phyloP scores from a whole-genome alignment of 2,888 invertebrate genomes.

The Dimorphilus gyrociliatus region DNA sequence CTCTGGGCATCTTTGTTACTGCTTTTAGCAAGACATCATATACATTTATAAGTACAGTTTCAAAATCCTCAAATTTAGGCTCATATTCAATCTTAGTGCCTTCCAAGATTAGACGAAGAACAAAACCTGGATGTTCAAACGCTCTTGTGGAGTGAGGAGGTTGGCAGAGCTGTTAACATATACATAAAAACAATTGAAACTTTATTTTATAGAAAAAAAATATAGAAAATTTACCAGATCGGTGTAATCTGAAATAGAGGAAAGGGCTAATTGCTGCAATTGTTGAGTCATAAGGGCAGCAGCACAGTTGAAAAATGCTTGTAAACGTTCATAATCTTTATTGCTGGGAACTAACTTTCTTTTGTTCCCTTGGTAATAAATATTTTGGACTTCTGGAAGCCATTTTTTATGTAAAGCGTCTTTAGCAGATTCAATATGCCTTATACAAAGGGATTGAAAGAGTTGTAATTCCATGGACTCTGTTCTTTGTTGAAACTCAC shows the following conservation, averaged over 20 bases:
- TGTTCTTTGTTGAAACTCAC: conserved; percentile 34
- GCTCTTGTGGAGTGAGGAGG: conserved; percentile 20
- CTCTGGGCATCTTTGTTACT: conserved; percentile 53
- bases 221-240: conserved; percentile 49
- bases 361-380: conserved; percentile 32
- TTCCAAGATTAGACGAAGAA: conserved; percentile 36
- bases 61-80: conserved; percentile 48
- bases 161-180: too few species aligned
- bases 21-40: conserved; percentile 59
- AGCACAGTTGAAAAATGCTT: conserved; percentile 65
- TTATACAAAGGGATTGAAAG: conserved; percentile 44
- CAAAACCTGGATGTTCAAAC: conserved; percentile 37
- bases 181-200: neutral
- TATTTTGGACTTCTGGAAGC: conserved; percentile 10
- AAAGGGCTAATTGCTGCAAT: conserved; percentile 59
- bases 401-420: conserved; percentile 50
- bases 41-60: conserved; percentile 50
- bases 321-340: conserved; percentile 47
- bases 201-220: conserved; percentile 3
- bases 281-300: conserved; percentile 74
- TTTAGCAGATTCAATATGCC: conserved; percentile 52
- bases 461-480: conserved; percentile 52
- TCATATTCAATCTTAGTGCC: conserved; percentile 36
- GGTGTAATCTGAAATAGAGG: conserved; percentile 60
- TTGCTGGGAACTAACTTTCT: conserved; percentile 36